phyloP scores from a whole-genome alignment of 1,140 invertebrate species.

The Drosophila neocordata region DNA sequence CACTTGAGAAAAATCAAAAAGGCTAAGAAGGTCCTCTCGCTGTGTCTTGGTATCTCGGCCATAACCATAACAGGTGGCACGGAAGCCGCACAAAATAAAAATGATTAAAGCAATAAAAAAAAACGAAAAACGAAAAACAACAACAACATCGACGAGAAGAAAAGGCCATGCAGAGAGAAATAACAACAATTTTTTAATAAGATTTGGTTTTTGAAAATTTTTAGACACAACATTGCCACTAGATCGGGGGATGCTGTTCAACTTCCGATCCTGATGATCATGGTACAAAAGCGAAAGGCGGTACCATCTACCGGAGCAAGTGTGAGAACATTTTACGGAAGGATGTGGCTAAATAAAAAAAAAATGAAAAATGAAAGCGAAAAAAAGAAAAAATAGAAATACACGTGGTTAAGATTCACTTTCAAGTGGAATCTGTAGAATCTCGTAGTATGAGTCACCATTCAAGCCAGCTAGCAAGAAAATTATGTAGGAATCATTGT shows the following conservation, averaged over 20 bases:
- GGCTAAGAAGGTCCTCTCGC: conserved; percentile 55
- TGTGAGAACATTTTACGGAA: conserved; percentile 82
- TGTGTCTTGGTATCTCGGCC: conserved; percentile 21
- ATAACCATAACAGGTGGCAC: conserved; percentile 76
- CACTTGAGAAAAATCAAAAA: conserved; percentile 81
- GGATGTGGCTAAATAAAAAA: conserved; percentile 47
- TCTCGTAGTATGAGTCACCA: conserved; percentile 34
- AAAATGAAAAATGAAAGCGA: conserved; percentile 65
- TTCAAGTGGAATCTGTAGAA: conserved; percentile 31
- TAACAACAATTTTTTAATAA: conserved; percentile 79
- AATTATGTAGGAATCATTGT: conserved; percentile 63
- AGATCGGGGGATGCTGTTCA: conserved; percentile 48
- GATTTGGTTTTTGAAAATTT: conserved; percentile 57
- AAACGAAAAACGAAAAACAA: conserved; percentile 32
- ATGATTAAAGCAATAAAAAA: conserved; percentile 79
- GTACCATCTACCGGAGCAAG: conserved; percentile 60
- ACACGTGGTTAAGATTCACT: conserved; percentile 79
- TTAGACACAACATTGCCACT: conserved; percentile 48
- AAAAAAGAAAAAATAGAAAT: conserved; percentile 20
- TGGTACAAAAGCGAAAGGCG: conserved; percentile 17
- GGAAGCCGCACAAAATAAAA: conserved; percentile 82
- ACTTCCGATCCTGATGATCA: conserved; percentile 63
- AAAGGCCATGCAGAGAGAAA: conserved; percentile 55
- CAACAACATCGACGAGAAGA: conserved; percentile 47
- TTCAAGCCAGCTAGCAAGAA: neutral